These are phyloP conservation scores for Sarcophaga peregrina DNA, from an alignment of 1,140 invertebrate species.

Conservation along the genomic window DNA sequence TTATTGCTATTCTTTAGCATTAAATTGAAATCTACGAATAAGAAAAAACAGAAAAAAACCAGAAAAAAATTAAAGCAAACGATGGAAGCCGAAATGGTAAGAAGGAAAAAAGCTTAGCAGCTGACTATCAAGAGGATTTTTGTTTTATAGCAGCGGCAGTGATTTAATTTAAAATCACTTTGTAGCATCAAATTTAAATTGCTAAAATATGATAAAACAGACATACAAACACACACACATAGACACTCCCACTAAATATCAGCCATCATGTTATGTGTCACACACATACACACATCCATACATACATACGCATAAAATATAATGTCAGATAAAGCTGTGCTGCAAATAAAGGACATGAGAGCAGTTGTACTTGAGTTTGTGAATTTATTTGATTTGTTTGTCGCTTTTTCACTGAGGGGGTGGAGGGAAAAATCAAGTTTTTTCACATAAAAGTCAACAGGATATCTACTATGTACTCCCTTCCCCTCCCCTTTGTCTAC, in stretches of 20 bases:
- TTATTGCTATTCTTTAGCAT: too few species aligned
- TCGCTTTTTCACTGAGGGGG: too few species aligned
- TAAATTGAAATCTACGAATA: too few species aligned
- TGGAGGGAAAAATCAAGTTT: too few species aligned
- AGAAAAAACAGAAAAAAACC: too few species aligned
- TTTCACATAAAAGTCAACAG: too few species aligned
- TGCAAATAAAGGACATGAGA: too few species aligned
- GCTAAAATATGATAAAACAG: background rate
- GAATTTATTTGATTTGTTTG: too few species aligned
- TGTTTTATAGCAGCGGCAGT: background rate
- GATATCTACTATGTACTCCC: background rate
- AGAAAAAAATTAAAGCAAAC: too few species aligned
- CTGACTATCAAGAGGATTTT: background rate
- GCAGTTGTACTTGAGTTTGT: too few species aligned
- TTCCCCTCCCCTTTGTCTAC: background rate
- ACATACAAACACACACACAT: background rate
- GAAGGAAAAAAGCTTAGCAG: background rate
- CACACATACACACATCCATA: background rate
- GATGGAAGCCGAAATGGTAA: too few species aligned
- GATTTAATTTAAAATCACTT: conserved; percentile 16
- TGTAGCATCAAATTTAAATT: conserved; percentile 25
- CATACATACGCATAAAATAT: background rate
- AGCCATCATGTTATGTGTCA: background rate
- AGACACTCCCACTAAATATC: background rate
- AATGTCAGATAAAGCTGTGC: background rate